Evolutionary conservation across 1,140 invertebrate genomes (phyloP).

Genomic region (Pseudobourletiella spinata): DNA sequence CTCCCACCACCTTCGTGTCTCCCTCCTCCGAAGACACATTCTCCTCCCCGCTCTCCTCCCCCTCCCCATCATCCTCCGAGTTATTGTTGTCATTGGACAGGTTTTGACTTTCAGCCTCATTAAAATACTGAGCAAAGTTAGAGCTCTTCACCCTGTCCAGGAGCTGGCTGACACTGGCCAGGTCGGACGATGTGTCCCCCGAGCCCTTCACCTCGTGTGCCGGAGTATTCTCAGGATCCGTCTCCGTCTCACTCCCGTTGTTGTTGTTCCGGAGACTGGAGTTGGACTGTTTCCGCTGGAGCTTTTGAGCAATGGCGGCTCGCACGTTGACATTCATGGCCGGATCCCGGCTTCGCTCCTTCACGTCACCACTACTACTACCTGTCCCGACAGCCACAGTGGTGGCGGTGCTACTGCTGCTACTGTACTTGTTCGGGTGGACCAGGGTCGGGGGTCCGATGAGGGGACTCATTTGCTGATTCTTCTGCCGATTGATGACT

Average conservation of each 20-base stretch:
- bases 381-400: too few species aligned
- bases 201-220: slow-evolving; percentile 9
- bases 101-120: slow-evolving; percentile 33
- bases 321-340: slow-evolving; percentile 61
- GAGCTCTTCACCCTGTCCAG: slow-evolving; percentile 68
- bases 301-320: slow-evolving; percentile 65
- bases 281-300: slow-evolving; percentile 50
- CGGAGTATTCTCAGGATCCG: slow-evolving; percentile 36
- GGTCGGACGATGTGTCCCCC: slow-evolving; percentile 44
- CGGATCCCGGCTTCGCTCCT: slow-evolving; percentile 9
- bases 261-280: slow-evolving; percentile 20
- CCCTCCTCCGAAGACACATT: slow-evolving; percentile 20
- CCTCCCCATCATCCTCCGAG: slow-evolving; percentile 37
- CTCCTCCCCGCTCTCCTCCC: slow-evolving; percentile 26
- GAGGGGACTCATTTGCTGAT: slow-evolving; percentile 32
- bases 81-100: slow-evolving; percentile 38
- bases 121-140: slow-evolving; percentile 50
- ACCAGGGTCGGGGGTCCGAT: slow-evolving; percentile 31
- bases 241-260: slow-evolving; percentile 35
- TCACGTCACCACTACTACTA: too few species aligned
- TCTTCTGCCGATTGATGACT: slow-evolving; percentile 49
- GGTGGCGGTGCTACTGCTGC: background rate
- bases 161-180: slow-evolving; percentile 65
- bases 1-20: slow-evolving; percentile 34
- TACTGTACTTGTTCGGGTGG: slow-evolving; percentile 19